Evolutionary conservation across 2,113 vertebrate genomes (phyloP).

Genomic region (Eurystomus gularis): DNA sequence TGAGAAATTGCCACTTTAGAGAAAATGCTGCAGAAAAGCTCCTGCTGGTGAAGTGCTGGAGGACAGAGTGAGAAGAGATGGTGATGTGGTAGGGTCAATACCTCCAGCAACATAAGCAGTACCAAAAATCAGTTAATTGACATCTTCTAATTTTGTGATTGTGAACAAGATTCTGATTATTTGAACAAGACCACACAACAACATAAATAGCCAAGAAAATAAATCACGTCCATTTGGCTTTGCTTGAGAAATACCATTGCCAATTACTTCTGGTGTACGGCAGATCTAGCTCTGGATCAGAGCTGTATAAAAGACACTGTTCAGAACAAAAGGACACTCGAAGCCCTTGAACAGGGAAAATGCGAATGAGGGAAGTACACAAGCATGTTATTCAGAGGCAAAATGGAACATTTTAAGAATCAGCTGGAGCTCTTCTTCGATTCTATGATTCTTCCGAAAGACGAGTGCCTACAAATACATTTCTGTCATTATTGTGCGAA

Average conservation of each 20-base stretch:
- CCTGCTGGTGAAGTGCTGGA: not conserved
- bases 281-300: not conserved
- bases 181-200: not conserved
- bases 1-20: not conserved
- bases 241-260: not conserved
- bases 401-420: fast-evolving
- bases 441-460: too few relatives aligned
- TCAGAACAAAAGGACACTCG: not conserved
- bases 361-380: fast-evolving
- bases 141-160: not conserved
- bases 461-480: not conserved
- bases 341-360: not conserved
- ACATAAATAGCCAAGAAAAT: not conserved
- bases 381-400: fast-evolving
- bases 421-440: not conserved
- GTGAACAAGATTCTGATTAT: not conserved
- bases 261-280: not conserved
- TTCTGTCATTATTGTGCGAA: not conserved
- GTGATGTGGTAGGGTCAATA: not conserved
- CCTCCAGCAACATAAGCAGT: not conserved
- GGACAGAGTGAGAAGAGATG: not conserved
- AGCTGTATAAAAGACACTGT: too few relatives aligned
- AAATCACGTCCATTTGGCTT: not conserved
- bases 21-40: not conserved
- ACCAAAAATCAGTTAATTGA: not conserved